A percentile compares a stretch with the other conserved stretches of the same genome.
Conservation (phyloP, 2,888 invertebrate genomes). For the Mesochorus sp. region DNA sequence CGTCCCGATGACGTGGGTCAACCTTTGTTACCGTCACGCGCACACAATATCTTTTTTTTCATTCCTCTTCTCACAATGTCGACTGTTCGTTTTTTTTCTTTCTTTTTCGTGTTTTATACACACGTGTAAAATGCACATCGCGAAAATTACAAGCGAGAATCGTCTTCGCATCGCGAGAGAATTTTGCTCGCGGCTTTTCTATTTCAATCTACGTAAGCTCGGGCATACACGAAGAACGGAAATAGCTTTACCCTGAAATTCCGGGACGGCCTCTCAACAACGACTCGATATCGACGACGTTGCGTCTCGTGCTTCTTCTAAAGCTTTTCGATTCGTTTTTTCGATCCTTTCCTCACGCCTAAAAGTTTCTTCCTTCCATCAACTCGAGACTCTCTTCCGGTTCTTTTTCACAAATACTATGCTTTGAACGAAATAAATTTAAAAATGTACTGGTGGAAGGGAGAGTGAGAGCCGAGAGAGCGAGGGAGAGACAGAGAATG, state of each 20-base stretch:
- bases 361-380: constrained; percentile 33
- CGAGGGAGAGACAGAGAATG: too few relatives aligned
- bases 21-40: constrained; percentile 47
- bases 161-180: background rate
- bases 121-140: background rate
- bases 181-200: constrained; percentile 63
- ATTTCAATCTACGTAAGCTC: constrained; percentile 69
- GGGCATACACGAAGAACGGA: constrained; percentile 65
- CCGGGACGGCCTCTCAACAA: constrained; percentile 62
- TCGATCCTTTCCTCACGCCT: constrained; percentile 60
- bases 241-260: constrained; percentile 76
- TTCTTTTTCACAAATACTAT: too few relatives aligned
- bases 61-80: constrained; percentile 10
- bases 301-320: constrained; percentile 32
- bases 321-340: constrained; percentile 59
- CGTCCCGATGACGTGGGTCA: constrained; percentile 12
- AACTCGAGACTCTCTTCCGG: background rate
- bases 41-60: constrained; percentile 43
- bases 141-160: constrained; percentile 7
- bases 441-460: too few relatives aligned
- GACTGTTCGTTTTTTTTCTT: background rate
- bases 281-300: constrained; percentile 58
- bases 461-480: too few relatives aligned
- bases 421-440: too few relatives aligned
- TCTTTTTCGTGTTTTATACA: background rate